Percentiles rank a stretch among this genome's conserved stretches.
phyloP scores from a whole-genome alignment of 2,797 vertebrate genomes.

The Lates japonicus region DNA sequence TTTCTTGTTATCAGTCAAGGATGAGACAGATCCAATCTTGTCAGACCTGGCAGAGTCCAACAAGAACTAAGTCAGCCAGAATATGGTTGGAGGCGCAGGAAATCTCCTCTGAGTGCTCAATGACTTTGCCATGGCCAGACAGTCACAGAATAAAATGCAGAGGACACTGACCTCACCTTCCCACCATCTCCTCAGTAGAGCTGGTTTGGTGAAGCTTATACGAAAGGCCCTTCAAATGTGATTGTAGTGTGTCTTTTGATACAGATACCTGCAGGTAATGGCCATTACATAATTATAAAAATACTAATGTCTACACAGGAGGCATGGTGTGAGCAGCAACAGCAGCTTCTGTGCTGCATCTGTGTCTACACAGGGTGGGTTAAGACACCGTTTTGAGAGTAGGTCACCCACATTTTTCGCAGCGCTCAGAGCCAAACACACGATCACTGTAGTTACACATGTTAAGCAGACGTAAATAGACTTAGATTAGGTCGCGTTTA shows the following conservation, averaged over 20 bases:
- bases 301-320: background rate
- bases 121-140: constrained; percentile 14
- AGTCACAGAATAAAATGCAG: constrained; percentile 1
- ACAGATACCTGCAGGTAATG: background rate
- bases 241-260: constrained; percentile 8
- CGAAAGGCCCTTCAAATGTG: background rate
- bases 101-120: constrained; percentile 3
- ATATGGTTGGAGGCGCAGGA: constrained; percentile 9
- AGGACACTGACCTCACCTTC: constrained; percentile 13
- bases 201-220: background rate
- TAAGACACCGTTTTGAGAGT: background rate
- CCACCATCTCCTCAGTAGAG: constrained; percentile 13
- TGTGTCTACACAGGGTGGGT: background rate
- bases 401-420: too few species aligned
- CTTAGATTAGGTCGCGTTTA: background rate
- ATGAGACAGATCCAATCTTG: constrained; percentile 28
- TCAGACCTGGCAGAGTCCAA: constrained; percentile 18
- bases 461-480: background rate
- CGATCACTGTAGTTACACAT: background rate
- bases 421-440: background rate
- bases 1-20: constrained; percentile 31
- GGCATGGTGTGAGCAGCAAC: background rate
- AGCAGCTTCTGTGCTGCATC: background rate
- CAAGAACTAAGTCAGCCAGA: constrained; percentile 23
- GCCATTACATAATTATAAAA: background rate